A percentile compares a stretch with the other conserved stretches of the same genome.
Evolutionary conservation across 2,797 vertebrate genomes (phyloP).

Genomic region (Erpetoichthys calabaricus): DNA sequence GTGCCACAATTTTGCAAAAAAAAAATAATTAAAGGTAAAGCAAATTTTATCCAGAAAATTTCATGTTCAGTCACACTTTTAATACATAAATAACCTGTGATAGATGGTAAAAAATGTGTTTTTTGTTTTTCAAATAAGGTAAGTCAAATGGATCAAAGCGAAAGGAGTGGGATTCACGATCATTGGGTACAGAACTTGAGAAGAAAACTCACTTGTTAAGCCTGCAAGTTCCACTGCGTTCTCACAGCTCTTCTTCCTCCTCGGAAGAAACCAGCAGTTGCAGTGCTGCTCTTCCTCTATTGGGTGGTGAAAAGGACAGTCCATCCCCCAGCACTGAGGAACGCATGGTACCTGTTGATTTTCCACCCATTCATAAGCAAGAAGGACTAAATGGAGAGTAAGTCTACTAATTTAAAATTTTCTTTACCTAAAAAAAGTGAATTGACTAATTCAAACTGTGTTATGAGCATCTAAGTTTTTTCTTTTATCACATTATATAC

Average conservation of each 20-base stretch:
- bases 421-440: not conserved
- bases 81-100: not conserved
- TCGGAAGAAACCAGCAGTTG: slow-evolving; percentile 89
- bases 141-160: slow-evolving; percentile 55
- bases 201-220: slow-evolving; percentile 73
- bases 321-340: slow-evolving; percentile 68
- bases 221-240: slow-evolving; percentile 77
- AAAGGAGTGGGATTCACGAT: slow-evolving; percentile 59
- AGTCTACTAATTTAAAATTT: slow-evolving; percentile 25
- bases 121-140: slow-evolving; percentile 34
- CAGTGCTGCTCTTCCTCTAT: slow-evolving; percentile 77
- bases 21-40: too few species aligned
- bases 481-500: not conserved
- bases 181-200: slow-evolving; percentile 61
- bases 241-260: slow-evolving; percentile 87
- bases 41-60: too few species aligned
- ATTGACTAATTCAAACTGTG: not conserved
- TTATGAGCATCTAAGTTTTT: too few species aligned
- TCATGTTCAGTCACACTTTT: too few species aligned
- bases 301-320: slow-evolving; percentile 76
- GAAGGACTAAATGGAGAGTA: slow-evolving; percentile 65
- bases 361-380: slow-evolving; percentile 34
- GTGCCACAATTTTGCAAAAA: too few species aligned
- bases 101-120: not conserved
- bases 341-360: slow-evolving; percentile 42